These are phyloP conservation scores for Mustelus asterias DNA, from an alignment of 2,113 vertebrate genomes.

Conservation along the genomic window DNA sequence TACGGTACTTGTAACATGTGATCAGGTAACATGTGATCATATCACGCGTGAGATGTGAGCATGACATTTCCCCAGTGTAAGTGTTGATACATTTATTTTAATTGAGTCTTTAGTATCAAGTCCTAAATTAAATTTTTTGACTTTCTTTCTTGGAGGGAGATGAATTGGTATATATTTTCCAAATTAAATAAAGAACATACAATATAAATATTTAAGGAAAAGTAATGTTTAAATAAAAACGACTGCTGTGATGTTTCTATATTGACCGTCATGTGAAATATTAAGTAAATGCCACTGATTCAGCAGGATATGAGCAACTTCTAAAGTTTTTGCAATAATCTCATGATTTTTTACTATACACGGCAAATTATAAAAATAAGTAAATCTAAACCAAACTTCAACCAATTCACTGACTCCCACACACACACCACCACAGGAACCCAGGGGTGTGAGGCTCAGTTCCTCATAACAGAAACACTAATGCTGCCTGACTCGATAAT, in stretches of 20 bases:
- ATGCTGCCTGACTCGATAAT: not conserved
- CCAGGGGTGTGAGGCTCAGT: not conserved
- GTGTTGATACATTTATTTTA: not conserved
- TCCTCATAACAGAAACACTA: not conserved
- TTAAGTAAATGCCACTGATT: not conserved
- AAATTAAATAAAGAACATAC: not conserved
- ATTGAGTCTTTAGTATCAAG: not conserved
- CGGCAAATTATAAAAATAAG: not conserved
- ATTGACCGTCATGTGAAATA: not conserved
- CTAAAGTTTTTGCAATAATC: not conserved
- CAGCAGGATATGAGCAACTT: not conserved
- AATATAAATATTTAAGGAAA: not conserved
- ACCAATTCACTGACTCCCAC: not conserved
- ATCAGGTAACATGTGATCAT: not conserved
- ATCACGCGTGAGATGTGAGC: no score
- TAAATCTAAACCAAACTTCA: not conserved
- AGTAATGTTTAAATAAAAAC: not conserved
- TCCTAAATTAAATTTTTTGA: not conserved
- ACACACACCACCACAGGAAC: not conserved
- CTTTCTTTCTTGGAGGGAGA: not conserved
- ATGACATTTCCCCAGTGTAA: not conserved
- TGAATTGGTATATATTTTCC: not conserved
- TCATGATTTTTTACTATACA: not conserved
- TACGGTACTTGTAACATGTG: no score
- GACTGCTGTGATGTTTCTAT: not conserved